phyloP scores from a whole-genome alignment of 2,797 vertebrate species.

The Furcifer pardalis region DNA sequence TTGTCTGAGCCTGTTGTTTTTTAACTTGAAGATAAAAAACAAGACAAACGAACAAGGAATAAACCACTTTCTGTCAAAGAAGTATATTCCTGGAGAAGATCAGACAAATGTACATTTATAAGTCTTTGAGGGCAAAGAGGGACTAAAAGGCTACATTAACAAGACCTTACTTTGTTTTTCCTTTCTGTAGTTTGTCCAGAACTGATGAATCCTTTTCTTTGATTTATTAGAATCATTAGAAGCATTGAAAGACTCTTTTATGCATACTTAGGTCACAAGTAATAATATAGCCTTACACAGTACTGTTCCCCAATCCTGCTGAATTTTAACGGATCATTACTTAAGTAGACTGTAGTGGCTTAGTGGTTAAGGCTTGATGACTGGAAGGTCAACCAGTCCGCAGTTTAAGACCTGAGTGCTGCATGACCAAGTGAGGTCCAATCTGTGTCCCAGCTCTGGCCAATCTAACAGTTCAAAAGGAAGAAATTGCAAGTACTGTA shows the following conservation, averaged over 20 bases:
- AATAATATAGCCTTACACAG: not conserved
- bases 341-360: no score
- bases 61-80: not conserved
- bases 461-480: no score
- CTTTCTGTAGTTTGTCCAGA: not conserved
- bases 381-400: no score
- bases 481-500: no score
- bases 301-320: not conserved
- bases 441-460: no score
- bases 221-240: not conserved
- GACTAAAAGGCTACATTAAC: not conserved
- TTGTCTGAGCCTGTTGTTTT: not conserved
- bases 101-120: not conserved
- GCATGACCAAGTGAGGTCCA: no score
- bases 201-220: not conserved
- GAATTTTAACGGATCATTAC: not conserved
- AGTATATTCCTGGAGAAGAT: not conserved
- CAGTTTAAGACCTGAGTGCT: no score
- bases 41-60: not conserved
- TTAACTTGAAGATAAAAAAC: slow-evolving; percentile 20
- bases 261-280: no score
- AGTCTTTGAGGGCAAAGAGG: not conserved
- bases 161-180: not conserved
- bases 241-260: not conserved
- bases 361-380: no score